These are phyloP conservation scores for Eristalis intricaria DNA, from an alignment of 2,888 invertebrate species.

Conservation along the genomic window DNA sequence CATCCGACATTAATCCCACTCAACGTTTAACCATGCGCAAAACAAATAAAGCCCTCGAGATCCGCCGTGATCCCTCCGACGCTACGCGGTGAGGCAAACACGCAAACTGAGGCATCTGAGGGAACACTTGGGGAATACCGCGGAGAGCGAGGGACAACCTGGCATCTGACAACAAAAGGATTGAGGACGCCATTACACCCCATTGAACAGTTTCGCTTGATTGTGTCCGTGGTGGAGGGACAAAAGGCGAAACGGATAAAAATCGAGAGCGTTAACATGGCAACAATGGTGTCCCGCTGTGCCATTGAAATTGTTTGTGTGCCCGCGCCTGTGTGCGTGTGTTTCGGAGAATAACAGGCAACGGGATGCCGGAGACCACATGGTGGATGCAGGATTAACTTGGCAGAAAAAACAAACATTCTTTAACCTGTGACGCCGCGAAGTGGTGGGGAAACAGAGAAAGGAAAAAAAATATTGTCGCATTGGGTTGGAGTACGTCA, in stretches of 20 bases:
- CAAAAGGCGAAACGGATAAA: slow-evolving; percentile 45
- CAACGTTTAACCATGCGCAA: slow-evolving; percentile 71
- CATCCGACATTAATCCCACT: slow-evolving; percentile 70
- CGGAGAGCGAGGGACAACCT: background rate
- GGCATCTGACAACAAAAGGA: slow-evolving; percentile 66
- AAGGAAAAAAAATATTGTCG: background rate
- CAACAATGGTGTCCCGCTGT: slow-evolving; percentile 81
- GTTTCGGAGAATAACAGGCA: slow-evolving; percentile 48
- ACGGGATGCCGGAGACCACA: slow-evolving; percentile 38
- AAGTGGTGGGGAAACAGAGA: background rate
- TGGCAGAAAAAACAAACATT: slow-evolving; percentile 3
- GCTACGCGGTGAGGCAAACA: slow-evolving; percentile 30
- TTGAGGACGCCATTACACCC: slow-evolving; percentile 70
- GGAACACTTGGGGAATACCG: background rate
- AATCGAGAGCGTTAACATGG: slow-evolving; percentile 81
- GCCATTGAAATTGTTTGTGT: slow-evolving; percentile 80
- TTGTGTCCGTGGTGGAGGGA: slow-evolving; percentile 42
- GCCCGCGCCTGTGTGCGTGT: slow-evolving; percentile 55
- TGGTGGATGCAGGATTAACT: slow-evolving; percentile 45
- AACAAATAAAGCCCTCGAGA: slow-evolving; percentile 70
- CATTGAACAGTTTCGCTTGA: slow-evolving; percentile 62
- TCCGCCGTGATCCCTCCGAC: slow-evolving; percentile 13
- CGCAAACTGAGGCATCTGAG: slow-evolving; percentile 24
- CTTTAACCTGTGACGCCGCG: background rate
- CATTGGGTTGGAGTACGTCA: background rate